A percentile compares a stretch with the other conserved stretches of the same genome.
phyloP scores from a whole-genome alignment of 1,140 invertebrate species.

The Andrena cerasifolii region DNA sequence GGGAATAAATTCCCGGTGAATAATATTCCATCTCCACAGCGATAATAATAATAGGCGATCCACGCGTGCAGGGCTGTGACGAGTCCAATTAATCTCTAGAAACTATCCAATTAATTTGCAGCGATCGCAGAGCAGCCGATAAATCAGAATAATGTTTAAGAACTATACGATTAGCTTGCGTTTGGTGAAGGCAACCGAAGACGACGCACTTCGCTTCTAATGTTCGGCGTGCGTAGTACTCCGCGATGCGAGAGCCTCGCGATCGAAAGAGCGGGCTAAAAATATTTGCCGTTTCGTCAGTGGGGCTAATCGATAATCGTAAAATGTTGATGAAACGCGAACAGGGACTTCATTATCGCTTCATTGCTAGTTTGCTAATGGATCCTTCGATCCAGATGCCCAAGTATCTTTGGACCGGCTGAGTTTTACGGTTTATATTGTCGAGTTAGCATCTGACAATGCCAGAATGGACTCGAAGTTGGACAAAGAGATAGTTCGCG shows the following conservation, averaged over 20 bases:
- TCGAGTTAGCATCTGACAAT: constrained; percentile 22
- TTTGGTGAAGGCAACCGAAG: no score
- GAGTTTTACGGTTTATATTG: background rate
- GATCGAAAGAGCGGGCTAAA: background rate
- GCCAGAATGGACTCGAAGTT: background rate
- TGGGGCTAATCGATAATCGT: background rate
- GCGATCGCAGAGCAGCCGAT: no score
- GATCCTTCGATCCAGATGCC: background rate
- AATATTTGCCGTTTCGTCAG: background rate
- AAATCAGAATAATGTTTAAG: no score
- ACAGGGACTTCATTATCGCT: background rate
- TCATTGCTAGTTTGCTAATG: background rate
- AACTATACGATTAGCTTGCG: no score
- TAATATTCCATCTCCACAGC: background rate
- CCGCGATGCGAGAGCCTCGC: no score
- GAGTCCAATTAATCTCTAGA: no score
- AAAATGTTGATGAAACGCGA: background rate
- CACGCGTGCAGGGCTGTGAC: background rate
- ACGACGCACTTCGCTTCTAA: no score
- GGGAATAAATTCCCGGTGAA: background rate
- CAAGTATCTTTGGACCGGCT: background rate
- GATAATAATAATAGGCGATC: no score
- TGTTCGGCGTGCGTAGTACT: no score
- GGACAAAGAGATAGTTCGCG: constrained; percentile 29
- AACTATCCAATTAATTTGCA: no score